A percentile compares a stretch with the other conserved stretches of the same genome.
Conservation (phyloP, 64 coral and sea anemone species). For the Actinia equina region DNA sequence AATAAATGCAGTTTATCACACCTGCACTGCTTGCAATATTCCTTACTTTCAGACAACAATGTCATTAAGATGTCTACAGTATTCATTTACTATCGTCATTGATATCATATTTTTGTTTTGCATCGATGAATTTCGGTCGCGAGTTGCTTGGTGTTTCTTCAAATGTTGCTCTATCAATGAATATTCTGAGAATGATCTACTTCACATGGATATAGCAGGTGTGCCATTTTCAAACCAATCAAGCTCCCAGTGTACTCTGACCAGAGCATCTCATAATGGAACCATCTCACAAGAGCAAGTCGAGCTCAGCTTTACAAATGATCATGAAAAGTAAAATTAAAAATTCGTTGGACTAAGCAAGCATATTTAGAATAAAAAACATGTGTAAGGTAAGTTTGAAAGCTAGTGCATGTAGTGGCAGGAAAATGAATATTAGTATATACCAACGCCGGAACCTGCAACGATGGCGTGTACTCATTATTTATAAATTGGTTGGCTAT, state of each 20-base stretch:
- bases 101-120: background rate
- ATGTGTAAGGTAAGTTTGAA: too few relatives aligned
- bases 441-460: too few relatives aligned
- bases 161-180: conserved; percentile 29
- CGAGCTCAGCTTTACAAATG: background rate
- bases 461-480: too few relatives aligned
- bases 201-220: conserved; percentile 22
- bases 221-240: background rate
- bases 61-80: conserved; percentile 14
- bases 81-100: background rate
- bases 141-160: conserved; percentile 14
- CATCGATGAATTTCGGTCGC: conserved; percentile 1
- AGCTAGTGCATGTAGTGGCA: too few relatives aligned
- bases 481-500: too few relatives aligned
- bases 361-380: too few relatives aligned
- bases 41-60: background rate
- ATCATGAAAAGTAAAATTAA: background rate
- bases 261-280: background rate
- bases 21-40: background rate
- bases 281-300: background rate
- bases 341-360: too few relatives aligned
- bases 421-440: too few relatives aligned
- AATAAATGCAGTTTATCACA: background rate
- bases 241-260: conserved; percentile 1
- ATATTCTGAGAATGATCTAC: conserved; percentile 29